Base-by-base conservation (phyloP, 2,797 vertebrate genomes). In the Anabas testudineus region DNA sequence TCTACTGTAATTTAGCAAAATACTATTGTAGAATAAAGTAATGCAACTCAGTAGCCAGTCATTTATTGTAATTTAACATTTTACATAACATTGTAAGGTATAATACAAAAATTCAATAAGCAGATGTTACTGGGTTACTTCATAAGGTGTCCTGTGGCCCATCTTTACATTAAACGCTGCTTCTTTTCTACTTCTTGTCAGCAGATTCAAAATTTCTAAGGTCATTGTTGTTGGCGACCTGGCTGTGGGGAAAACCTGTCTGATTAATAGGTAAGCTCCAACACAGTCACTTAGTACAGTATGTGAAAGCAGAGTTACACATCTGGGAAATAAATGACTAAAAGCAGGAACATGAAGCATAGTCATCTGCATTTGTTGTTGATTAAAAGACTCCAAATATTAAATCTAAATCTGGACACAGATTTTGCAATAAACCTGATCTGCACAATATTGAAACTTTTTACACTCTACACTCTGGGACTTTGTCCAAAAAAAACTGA, bases 151-250 rank as follows among this genome's bases (percentile, higher is more conserved):
- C 61, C 37, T 43, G 10, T 49, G 10, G 5, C 12, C 7, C 19
- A 46, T 53, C 39, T 57, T 36, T 36, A 36, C 4, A 12, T 34
- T 36, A 10, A 10, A 36, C 4, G 3, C 34, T 36, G 12, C 10
- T 36, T 13, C 34, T 13, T 36, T 36, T 36, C 12, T 36, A n/a
- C n/a, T 36, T 1, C 12, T 48, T 64, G 63, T 64, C 62, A 83
- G 86, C 91, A 99, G 97, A 89, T 98, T 98, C 90, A 98, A 97
- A 90, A 98, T 99, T 81, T 97, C 97, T 24, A 99, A 99, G 87
- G 96, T 99, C 81, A 98, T 99, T 21, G 96, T 99, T 52, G 97
- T 99, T 47, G 97, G 97, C 0, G 97, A 99, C 82, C 92, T 99
- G 72, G 96, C 97, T 0, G 97, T 99, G 90, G 97, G 97, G 39